Evolutionary conservation across 2,113 vertebrate genomes (phyloP), one percentile per base, ranked within the genome.

Genomic region (Istiophorus platypterus): DNA sequence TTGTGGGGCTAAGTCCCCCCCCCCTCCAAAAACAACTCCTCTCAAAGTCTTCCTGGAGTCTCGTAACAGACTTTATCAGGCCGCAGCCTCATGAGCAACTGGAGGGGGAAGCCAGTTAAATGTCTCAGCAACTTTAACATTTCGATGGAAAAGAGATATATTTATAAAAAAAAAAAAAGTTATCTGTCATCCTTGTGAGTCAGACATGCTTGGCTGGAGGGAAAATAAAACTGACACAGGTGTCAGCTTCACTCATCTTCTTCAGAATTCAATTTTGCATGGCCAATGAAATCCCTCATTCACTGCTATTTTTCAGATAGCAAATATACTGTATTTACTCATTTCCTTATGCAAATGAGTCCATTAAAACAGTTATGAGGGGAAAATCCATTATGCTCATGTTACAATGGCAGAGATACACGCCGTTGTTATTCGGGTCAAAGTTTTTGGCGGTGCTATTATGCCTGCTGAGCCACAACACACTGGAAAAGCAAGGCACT

Each of bases 281-380:
- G 9, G 72, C 85, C 84, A 78, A 88, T 82, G 68, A 87, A 85
- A 72, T 70, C 47, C 39, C 82, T 68, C 66, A 47, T 87, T 88
- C 51, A 22, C 80, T 66, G 84, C 84, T 71, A 67, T 91, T 86
- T 93, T 84, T 80, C n/a, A 91, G 90, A 94, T 91, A 93, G 80
- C 78, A 34, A 52, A 74, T 61, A 63, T 76, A 76, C 49, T 73
- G 77, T 83, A 92, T 92, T 92, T 89, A 89, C 90, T 91, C 81
- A 93, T 94, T 94, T 91, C 90, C 65, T 47, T 51, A 92, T 92
- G 92, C 83, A 92, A 93, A 94, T 91, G 42, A 88, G 67, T 81
- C 86, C 79, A 93, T 91, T 91, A 92, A 91, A 90, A 92, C 79
- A 89, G 87, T 89, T 70, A 85, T 61, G 68, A 65, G 78, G 84